Evolutionary conservation across 2,113 vertebrate species (phyloP).

Genomic region (Anas platyrhynchos): DNA sequence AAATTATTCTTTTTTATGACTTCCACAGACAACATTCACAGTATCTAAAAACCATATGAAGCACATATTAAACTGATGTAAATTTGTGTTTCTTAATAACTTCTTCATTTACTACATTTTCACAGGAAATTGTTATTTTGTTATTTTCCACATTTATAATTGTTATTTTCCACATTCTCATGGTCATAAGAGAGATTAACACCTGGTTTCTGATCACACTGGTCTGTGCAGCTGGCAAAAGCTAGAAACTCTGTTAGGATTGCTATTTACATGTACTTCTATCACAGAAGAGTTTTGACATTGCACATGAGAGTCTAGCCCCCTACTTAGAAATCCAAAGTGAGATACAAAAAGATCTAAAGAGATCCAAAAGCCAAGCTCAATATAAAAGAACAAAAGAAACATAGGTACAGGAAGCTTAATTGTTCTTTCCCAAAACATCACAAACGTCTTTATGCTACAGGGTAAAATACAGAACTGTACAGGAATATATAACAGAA

Average conservation of each 20-base stretch:
- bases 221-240: background rate
- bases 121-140: background rate
- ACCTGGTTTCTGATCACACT: background rate
- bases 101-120: background rate
- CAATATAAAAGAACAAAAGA: background rate
- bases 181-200: background rate
- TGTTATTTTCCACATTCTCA: background rate
- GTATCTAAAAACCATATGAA: background rate
- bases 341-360: too few species aligned
- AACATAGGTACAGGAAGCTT: background rate
- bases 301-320: background rate
- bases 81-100: background rate
- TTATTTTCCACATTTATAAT: too few species aligned
- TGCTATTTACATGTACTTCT: background rate
- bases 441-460: background rate
- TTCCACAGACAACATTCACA: background rate
- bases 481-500: background rate
- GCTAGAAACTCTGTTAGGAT: background rate
- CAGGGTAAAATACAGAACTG: background rate
- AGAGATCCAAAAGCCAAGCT: fast-evolving
- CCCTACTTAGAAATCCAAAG: background rate
- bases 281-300: background rate
- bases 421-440: background rate
- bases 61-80: background rate
- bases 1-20: background rate